Base-by-base conservation (phyloP, 2,797 vertebrate genomes). In the Vireo griseus region DNA sequence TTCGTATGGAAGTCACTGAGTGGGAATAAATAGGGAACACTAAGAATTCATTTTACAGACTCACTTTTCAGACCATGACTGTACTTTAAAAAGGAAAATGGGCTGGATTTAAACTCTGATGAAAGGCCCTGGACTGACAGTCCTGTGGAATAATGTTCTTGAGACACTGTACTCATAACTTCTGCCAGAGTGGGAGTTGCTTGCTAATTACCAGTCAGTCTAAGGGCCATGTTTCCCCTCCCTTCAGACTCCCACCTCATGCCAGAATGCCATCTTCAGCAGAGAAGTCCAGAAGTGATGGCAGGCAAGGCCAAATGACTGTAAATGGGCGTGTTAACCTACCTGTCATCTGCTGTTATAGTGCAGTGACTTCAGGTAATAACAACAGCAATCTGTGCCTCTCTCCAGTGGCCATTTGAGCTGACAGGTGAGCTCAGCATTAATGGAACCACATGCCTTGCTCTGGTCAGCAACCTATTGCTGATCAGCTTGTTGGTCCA, bases 21-120 rank as follows among this genome's bases (percentile, higher is more conserved):
- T 92, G 47, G 61, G 78, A 91, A 63, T 91, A 90, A 95, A 87
- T 67, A 86, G 26, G 59, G 25, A 90, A 75, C 1, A 8, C 48
- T 65, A 75, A 62, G 79, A 84, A 89, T 86, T 85, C 58, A 42
- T 92, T 96, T 96, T 78, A 83, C 59, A 80, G 86, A 90, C 42
- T 88, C 58, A 18, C 40, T 96, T 88, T 92, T 90, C 45, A 91
- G 77, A 87, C 18, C 0, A 0, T 88, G 91, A 61, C 55, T 21
- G 39, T 71, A 54, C 35, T 83, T 96, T 59, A 28, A 45, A 83
- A 85, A 75, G 66, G 71, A 88, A 90, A 93, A 83, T 45, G 24
- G 37, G 11, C n/a, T 87, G 74, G 90, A 85, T 92, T 86, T 83
- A 86, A 86, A 47, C 5, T 10, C 21, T 85, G 74, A 69, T 72